Conservation (phyloP, 2,888 invertebrate species). For the Nebria brevicollis region DNA sequence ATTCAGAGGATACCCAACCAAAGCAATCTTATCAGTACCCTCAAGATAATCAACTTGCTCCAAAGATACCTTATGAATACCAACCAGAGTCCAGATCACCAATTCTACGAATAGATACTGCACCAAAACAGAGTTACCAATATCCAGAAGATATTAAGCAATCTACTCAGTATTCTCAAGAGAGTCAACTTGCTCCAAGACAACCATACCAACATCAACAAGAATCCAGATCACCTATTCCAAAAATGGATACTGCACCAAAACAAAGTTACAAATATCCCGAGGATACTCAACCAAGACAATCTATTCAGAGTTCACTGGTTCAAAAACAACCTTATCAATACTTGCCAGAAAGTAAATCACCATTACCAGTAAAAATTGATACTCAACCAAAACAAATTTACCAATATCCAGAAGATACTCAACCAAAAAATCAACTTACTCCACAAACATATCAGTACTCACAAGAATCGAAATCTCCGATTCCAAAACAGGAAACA, state of each 20-base stretch:
- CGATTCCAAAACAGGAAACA: neutral
- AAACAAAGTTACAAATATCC: conserved; percentile 4
- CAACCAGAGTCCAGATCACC: conserved; percentile 9
- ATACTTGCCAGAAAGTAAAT: conserved; percentile 20
- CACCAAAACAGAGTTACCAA: conserved; percentile 2
- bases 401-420: neutral
- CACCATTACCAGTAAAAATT: conserved; percentile 35
- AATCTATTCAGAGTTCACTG: conserved; percentile 26
- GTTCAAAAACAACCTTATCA: conserved; percentile 23
- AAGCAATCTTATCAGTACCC: conserved; percentile 20
- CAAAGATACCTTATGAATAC: neutral
- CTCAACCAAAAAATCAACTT: conserved; percentile 8
- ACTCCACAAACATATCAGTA: conserved; percentile 14
- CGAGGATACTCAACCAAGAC: neutral
- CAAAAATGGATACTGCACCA: neutral
- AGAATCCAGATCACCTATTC: conserved; percentile 5
- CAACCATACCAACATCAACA: conserved; percentile 12
- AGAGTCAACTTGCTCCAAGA: neutral
- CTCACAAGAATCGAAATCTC: conserved; percentile 15
- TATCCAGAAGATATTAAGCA: neutral
- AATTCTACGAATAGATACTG: neutral
- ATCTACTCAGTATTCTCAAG: neutral
- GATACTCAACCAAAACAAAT: conserved; percentile 5
- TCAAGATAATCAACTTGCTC: conserved; percentile 25
- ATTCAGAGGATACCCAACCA: conserved; percentile 5